Evolutionary conservation across 2,113 vertebrate genomes (phyloP), one percentile per base, ranked within the genome.

Genomic region (Crocuta crocuta): DNA sequence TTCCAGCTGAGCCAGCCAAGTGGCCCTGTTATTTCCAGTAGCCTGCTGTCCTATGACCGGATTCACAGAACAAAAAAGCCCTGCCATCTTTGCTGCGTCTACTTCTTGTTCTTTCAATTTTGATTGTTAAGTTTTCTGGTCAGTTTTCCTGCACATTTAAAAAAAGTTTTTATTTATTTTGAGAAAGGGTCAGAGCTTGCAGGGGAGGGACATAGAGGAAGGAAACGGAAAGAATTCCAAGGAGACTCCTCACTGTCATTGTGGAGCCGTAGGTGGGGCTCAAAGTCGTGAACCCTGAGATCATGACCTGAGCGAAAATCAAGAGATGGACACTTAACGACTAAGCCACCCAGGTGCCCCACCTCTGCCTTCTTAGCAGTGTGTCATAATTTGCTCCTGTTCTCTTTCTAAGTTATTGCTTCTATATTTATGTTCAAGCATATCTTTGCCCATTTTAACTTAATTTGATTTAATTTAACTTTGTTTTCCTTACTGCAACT

Each of bases 81-180:
- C 99, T 82, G 99, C 97, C 28, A 99, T 99, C 10, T 99, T 99
- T 24, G 99, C 99, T 61, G 99, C 99, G 88, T 99, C 99, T 35
- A 98, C 86, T 98, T 99, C 99, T 98, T 99, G 98, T 97, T 99
- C 98, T 81, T 98, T 98, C 98, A 99, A 99, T 95, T 99, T 98
- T 99, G 99, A 97, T 98, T 99, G 87, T 99, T 99, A 63, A 98
- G 97, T 95, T 99, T 97, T 96, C 98, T 99, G 63, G 99, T 99
- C 96, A 99, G 97, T 97, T 99, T 99, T 31, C 99, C 99, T 87
- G 99, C 98, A 4, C 99, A 99, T 88, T 99, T 23, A 23, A 23
- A 61, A 61, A 61, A 61, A 61, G 17, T 19, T 61, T 61, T 19
- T 61, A 61, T 61, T 9, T 23, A 61, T 61, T 23, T 23, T 61